Evolutionary conservation across 2,797 vertebrate genomes (phyloP).

Genomic region (Acipenser transmontanus): DNA sequence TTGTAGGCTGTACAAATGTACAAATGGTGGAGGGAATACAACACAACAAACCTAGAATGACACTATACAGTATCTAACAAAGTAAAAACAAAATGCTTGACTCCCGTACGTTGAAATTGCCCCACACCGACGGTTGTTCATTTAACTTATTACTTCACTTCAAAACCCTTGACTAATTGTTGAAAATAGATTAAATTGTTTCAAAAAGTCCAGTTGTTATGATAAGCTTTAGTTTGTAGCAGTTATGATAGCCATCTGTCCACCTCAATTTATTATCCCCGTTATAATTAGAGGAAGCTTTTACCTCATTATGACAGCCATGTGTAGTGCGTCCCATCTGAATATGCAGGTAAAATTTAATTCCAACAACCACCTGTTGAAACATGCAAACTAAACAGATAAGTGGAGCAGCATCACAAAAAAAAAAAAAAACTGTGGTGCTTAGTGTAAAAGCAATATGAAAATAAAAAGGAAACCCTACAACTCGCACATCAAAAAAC

Average conservation of each 20-base stretch:
- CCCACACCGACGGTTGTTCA: too few relatives aligned
- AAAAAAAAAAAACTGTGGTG: too few relatives aligned
- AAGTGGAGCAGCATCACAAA: too few relatives aligned
- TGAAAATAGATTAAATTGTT: background rate
- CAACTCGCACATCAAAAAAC: too few relatives aligned
- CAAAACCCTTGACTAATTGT: too few relatives aligned
- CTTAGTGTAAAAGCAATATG: too few relatives aligned
- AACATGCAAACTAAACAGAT: too few relatives aligned
- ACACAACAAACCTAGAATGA: background rate
- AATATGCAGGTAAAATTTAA: background rate
- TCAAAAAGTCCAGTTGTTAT: background rate
- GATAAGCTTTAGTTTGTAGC: background rate
- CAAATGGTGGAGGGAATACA: too few relatives aligned
- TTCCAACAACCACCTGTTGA: slow-evolving; percentile 6
- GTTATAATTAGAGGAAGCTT: background rate
- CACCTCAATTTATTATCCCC: background rate
- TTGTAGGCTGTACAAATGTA: too few relatives aligned
- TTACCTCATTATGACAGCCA: background rate
- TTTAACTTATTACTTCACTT: too few relatives aligned
- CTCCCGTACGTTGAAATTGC: too few relatives aligned
- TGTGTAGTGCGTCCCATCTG: slow-evolving; percentile 11
- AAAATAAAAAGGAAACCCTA: too few relatives aligned
- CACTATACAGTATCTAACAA: background rate
- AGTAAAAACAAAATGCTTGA: background rate
- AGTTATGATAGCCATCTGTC: background rate